Percentiles rank a stretch among this genome's conserved stretches.
Conservation (phyloP, 2,113 vertebrate genomes). For the Taxidea taxus region DNA sequence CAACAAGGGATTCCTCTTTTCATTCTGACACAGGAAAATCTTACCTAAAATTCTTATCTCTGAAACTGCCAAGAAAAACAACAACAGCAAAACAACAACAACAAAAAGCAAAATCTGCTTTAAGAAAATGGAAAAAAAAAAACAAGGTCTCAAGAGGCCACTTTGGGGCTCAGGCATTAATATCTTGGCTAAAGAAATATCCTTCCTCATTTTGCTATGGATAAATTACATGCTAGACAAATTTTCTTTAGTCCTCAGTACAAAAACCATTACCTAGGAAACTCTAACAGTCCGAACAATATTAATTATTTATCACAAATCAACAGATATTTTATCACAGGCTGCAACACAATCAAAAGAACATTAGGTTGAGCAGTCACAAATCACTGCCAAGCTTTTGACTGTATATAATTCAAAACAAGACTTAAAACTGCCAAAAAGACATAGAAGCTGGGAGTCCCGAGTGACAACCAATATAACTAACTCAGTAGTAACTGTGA, state of each 20-base stretch:
- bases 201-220: conserved; percentile 25
- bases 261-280: conserved; percentile 59
- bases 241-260: conserved; percentile 38
- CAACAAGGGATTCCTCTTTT: neutral
- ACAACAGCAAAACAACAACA: neutral
- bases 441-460: conserved; percentile 60
- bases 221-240: conserved; percentile 53
- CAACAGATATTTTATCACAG: conserved; percentile 65
- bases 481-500: conserved; percentile 59
- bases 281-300: conserved; percentile 21
- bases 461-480: conserved; percentile 61
- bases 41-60: conserved; percentile 10
- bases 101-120: neutral
- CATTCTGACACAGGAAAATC: neutral
- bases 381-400: conserved; percentile 57
- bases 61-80: neutral
- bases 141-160: neutral
- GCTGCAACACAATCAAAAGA: conserved; percentile 57
- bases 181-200: conserved; percentile 58
- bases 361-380: conserved; percentile 38
- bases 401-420: conserved; percentile 63
- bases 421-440: conserved; percentile 74
- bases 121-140: neutral
- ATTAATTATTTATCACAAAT: conserved; percentile 75
- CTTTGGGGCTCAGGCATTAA: conserved; percentile 43